Evolutionary conservation across 2,113 vertebrate genomes (phyloP).

Genomic region (Myotis davidii): DNA sequence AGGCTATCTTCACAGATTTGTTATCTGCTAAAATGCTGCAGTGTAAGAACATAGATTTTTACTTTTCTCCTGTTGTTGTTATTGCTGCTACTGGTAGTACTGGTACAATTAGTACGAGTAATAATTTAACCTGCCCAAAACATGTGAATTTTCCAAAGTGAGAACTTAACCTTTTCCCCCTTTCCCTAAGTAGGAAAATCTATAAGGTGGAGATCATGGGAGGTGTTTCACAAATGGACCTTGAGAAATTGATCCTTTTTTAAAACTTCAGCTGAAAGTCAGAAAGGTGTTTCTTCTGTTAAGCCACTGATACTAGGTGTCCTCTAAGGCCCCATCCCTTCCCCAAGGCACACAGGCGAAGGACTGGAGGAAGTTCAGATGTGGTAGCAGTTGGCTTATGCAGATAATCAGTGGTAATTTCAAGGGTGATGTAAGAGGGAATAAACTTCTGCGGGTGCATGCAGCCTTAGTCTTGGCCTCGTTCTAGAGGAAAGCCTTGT

Average conservation of each 20-base stretch:
- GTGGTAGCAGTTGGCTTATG: neutral
- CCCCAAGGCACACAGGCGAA: neutral
- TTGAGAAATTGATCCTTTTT: neutral
- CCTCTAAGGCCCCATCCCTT: accelerated
- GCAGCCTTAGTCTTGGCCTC: neutral
- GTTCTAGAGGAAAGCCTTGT: neutral
- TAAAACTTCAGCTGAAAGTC: neutral
- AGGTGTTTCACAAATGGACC: neutral
- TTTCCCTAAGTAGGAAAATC: neutral
- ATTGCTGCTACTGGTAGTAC: neutral
- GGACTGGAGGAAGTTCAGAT: slow-evolving; percentile 6
- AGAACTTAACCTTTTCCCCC: neutral
- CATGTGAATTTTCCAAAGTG: neutral
- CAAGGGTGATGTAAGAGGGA: neutral
- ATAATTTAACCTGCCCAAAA: neutral
- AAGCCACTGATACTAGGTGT: neutral
- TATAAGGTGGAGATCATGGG: neutral
- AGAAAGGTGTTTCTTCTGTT: neutral
- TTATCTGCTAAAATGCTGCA: neutral
- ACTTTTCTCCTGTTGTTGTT: neutral
- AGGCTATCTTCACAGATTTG: neutral
- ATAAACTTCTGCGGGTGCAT: neutral
- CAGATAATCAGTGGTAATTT: neutral
- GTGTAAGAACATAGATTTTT: neutral
- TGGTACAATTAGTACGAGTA: accelerated